Percentiles rank a stretch among this genome's conserved stretches.
Conservation (phyloP, 2,797 vertebrate species). For the Pseudochaenichthys georgianus region DNA sequence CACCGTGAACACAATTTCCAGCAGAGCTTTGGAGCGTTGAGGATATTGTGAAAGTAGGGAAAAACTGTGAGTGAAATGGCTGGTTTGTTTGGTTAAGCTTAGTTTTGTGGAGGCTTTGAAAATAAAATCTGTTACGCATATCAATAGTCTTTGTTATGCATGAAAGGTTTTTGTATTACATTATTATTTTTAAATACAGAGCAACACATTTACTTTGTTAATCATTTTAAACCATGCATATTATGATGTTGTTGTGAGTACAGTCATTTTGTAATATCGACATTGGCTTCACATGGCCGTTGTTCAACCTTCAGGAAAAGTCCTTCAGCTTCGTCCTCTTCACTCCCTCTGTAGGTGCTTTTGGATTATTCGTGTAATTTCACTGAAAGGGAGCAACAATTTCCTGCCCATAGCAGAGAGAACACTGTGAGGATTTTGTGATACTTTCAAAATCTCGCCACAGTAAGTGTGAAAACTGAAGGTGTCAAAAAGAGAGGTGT, state of each 20-base stretch:
- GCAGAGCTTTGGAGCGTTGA: not conserved
- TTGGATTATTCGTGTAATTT: slow-evolving; percentile 16
- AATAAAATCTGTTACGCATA: not conserved
- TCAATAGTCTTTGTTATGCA: not conserved
- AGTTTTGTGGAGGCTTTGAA: slow-evolving; percentile 3
- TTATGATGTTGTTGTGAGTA: not conserved
- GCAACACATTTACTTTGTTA: not conserved
- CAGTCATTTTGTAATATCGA: not conserved
- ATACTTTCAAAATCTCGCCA: slow-evolving; percentile 51
- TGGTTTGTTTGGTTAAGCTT: slow-evolving; percentile 2
- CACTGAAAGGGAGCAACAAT: slow-evolving; percentile 41
- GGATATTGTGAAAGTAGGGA: not conserved
- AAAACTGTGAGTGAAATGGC: not conserved
- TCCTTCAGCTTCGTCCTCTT: not conserved
- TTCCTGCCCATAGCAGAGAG: slow-evolving; percentile 28
- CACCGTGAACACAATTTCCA: not conserved
- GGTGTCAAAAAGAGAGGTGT: slow-evolving; percentile 72
- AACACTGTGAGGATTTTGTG: slow-evolving; percentile 50
- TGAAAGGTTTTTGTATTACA: not conserved
- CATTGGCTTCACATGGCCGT: not conserved
- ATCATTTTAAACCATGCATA: not conserved
- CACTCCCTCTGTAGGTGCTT: not conserved
- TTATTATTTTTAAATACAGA: not conserved
- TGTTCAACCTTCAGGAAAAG: not conserved
- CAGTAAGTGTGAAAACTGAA: slow-evolving; percentile 74